Percentiles rank a stretch among this genome's conserved stretches.
These are phyloP conservation scores for Syngnathus scovelli DNA, from an alignment of 2,113 vertebrate species.

Conservation along the genomic window DNA sequence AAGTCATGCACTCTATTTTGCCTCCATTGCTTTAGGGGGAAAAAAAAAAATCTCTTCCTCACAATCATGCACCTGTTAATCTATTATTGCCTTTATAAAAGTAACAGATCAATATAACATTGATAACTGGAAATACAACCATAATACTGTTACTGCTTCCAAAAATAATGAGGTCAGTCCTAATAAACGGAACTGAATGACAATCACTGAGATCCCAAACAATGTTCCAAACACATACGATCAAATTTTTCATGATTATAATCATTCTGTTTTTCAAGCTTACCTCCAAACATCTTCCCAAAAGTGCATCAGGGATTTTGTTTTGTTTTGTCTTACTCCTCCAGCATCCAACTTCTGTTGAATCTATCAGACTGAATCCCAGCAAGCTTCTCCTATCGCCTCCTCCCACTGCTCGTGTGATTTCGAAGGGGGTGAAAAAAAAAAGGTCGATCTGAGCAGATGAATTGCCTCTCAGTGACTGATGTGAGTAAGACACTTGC, in stretches of 20 bases:
- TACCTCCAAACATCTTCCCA: constrained; percentile 3
- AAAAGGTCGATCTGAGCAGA: not conserved
- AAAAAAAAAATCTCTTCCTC: not conserved
- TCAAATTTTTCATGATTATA: not conserved
- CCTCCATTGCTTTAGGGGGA: not conserved
- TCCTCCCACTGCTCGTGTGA: not conserved
- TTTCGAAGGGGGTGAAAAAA: not conserved
- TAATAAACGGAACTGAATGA: not conserved
- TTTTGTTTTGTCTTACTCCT: not conserved
- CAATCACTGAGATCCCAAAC: not conserved
- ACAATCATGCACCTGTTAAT: not conserved
- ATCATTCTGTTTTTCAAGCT: not conserved
- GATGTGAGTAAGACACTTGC: not conserved
- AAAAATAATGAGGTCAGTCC: not conserved
- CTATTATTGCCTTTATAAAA: not conserved
- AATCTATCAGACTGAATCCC: not conserved
- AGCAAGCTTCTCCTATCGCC: not conserved
- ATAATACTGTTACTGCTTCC: not conserved
- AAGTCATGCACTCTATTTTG: not conserved
- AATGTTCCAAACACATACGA: not conserved
- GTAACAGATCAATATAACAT: no score
- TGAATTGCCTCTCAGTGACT: not conserved
- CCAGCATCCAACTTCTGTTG: not conserved
- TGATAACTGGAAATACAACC: no score
- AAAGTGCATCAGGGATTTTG: not conserved